Percentiles rank a stretch among this genome's conserved stretches.
Conservation (phyloP, 2,888 invertebrate genomes). For the Metalampra italica region DNA sequence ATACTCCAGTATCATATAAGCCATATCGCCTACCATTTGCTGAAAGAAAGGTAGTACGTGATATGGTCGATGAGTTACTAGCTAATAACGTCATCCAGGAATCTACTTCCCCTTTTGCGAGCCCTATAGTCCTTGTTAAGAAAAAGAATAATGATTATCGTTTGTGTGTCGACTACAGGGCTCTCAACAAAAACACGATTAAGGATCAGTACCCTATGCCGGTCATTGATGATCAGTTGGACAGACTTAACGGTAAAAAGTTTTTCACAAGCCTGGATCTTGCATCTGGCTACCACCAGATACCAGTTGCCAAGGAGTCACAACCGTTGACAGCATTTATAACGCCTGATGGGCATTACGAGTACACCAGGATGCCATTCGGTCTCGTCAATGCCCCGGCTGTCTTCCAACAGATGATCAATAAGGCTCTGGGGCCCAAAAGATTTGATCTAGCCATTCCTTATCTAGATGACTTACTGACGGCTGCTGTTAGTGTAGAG, state of each 20-base stretch:
- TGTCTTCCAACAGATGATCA: constrained; percentile 27
- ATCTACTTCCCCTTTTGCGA: constrained; percentile 20
- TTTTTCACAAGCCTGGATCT: constrained; percentile 26
- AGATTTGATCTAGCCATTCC: neutral
- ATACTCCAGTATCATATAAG: constrained; percentile 8
- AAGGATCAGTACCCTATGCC: constrained; percentile 29
- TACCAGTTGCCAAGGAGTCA: constrained; percentile 20
- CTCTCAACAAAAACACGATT: constrained; percentile 16
- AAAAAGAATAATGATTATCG: constrained; percentile 19
- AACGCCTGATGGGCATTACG: constrained; percentile 30
- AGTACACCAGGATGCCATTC: constrained; percentile 24
- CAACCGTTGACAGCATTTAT: constrained; percentile 33
- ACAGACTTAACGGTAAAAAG: constrained; percentile 20
- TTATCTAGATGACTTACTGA: constrained; percentile 6
- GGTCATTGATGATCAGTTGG: constrained; percentile 30
- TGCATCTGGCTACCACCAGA: constrained; percentile 30
- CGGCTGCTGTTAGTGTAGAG: neutral
- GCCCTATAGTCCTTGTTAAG: constrained; percentile 23
- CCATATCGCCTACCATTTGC: constrained; percentile 9
- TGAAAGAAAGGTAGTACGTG: constrained; percentile 7
- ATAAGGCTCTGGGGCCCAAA: neutral
- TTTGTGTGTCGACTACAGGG: constrained; percentile 18
- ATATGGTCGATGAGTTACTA: constrained; percentile 6
- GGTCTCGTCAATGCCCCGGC: constrained; percentile 27
- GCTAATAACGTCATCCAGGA: constrained; percentile 1